A percentile compares a stretch with the other conserved stretches of the same genome.
These are phyloP conservation scores for Aythya baeri DNA, from an alignment of 2,113 vertebrate genomes.

Conservation along the genomic window DNA sequence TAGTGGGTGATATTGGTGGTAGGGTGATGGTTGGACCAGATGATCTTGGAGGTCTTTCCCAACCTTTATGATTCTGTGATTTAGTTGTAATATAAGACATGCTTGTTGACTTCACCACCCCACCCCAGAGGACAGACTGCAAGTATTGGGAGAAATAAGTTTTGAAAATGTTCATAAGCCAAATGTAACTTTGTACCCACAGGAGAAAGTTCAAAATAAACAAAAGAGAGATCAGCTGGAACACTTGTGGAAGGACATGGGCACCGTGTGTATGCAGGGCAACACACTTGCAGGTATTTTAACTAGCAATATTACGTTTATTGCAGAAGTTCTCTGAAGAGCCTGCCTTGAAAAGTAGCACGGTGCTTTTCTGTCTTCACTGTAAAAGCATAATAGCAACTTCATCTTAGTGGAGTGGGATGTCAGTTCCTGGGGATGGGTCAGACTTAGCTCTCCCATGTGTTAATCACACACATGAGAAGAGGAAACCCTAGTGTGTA, in stretches of 20 bases:
- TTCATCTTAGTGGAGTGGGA: not conserved
- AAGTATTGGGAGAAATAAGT: not conserved
- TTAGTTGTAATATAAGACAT: not conserved
- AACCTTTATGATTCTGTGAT: too few species aligned
- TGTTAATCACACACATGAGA: not conserved
- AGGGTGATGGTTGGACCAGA: too few species aligned
- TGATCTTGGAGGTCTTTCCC: too few species aligned
- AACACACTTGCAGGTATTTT: constrained; percentile 75
- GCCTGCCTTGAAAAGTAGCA: not conserved
- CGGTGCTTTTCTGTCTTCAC: not conserved
- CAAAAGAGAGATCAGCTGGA: constrained; percentile 90
- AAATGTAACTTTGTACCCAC: not conserved
- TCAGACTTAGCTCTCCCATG: not conserved
- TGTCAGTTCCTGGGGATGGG: not conserved
- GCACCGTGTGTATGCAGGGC: constrained; percentile 77
- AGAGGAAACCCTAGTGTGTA: not conserved
- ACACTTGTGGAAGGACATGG: constrained; percentile 87
- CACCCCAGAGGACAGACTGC: not conserved
- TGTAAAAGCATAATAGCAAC: not conserved
- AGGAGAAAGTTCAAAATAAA: constrained; percentile 82
- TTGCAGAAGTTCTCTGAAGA: not conserved
- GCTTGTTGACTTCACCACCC: not conserved
- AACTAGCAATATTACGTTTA: not conserved
- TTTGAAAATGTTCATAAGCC: not conserved
- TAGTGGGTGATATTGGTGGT: too few species aligned